A percentile compares a stretch with the other conserved stretches of the same genome.
Conservation (phyloP, 1,140 invertebrate species). For the Archivesica marissinica region DNA sequence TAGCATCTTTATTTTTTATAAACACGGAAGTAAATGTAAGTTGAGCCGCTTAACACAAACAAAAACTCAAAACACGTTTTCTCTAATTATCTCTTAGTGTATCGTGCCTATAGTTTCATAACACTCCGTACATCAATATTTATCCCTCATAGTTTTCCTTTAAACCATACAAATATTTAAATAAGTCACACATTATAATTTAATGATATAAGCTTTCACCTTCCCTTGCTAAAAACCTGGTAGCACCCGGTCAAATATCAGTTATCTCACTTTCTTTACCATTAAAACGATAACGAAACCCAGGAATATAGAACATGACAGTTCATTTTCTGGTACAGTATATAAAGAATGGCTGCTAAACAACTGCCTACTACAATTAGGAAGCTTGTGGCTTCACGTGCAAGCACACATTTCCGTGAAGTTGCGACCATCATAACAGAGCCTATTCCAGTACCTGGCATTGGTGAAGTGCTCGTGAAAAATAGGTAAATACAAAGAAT, state of each 20-base stretch:
- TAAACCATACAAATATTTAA: no score
- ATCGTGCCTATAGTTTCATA: no score
- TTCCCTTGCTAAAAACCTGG: neutral
- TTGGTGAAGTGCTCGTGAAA: constrained; percentile 72
- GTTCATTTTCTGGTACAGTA: constrained; percentile 4
- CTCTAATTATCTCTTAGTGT: no score
- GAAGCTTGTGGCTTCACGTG: constrained; percentile 70
- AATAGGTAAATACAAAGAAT: constrained; percentile 74
- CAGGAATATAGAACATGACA: neutral
- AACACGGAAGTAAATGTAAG: neutral
- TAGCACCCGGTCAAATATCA: neutral
- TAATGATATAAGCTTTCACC: neutral
- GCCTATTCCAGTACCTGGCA: constrained; percentile 66
- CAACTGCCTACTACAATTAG: constrained; percentile 71
- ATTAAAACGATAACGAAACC: neutral
- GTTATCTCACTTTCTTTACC: neutral
- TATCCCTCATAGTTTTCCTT: no score
- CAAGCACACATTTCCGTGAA: constrained; percentile 75
- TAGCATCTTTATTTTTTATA: neutral
- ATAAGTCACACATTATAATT: no score
- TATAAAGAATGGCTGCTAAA: constrained; percentile 59
- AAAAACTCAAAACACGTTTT: no score
- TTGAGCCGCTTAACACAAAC: neutral
- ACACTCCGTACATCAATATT: no score
- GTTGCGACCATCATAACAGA: constrained; percentile 66